These are phyloP conservation scores for Oxygymnocypris stewartii DNA, from an alignment of 2,113 vertebrate genomes.

Conservation along the genomic window DNA sequence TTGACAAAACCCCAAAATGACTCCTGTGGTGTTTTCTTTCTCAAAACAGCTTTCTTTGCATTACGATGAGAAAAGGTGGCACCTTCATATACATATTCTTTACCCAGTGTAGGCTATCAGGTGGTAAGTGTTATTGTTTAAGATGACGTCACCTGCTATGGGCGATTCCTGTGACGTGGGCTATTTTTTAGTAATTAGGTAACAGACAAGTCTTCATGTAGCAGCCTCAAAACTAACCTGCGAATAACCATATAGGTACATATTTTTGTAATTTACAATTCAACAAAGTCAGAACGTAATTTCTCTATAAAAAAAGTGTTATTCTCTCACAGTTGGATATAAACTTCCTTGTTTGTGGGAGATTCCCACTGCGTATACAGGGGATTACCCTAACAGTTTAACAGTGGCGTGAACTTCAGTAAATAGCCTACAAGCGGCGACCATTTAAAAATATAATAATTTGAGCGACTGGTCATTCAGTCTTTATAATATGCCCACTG, in stretches of 20 bases:
- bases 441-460: background rate
- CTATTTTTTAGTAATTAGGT: background rate
- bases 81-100: background rate
- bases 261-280: background rate
- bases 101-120: background rate
- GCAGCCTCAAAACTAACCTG: too few relatives aligned
- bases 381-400: conserved; percentile 58
- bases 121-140: background rate
- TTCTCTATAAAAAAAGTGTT: background rate
- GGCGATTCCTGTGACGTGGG: conserved; percentile 1
- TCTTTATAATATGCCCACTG: background rate
- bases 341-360: conserved; percentile 57
- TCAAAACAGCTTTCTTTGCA: background rate
- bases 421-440: background rate
- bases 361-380: conserved; percentile 51
- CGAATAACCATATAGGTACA: background rate
- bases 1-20: conserved; percentile 71
- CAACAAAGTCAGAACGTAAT: background rate
- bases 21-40: conserved; percentile 40
- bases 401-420: background rate
- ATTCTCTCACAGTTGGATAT: background rate
- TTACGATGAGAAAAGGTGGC: background rate
- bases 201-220: background rate
- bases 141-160: background rate
- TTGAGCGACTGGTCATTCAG: background rate